Evolutionary conservation across 2,888 invertebrate genomes (phyloP).

Genomic region (Platycnemis pennipes): DNA sequence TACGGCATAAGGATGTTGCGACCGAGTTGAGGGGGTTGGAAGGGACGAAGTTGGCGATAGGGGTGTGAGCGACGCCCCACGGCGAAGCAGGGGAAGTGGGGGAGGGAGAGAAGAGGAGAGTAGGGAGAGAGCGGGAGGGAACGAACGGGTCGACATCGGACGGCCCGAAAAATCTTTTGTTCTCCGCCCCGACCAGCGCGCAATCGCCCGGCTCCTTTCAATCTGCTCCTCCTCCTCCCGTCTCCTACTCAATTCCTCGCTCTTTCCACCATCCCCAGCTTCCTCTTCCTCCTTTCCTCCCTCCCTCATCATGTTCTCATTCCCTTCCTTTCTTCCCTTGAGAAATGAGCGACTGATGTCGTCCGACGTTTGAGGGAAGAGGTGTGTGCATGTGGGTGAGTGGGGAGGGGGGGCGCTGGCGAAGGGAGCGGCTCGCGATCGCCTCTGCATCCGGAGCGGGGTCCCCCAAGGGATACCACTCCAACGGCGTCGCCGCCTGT

Average conservation of each 20-base stretch:
- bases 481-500: not conserved
- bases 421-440: not conserved
- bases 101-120: not conserved
- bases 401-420: not conserved
- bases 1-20: not conserved
- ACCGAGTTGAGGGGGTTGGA: not conserved
- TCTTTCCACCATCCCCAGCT: not conserved
- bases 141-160: too few species aligned
- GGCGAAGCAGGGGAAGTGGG: not conserved
- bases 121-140: too few species aligned
- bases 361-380: not conserved
- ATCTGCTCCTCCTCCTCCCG: not conserved
- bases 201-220: too few species aligned
- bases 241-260: not conserved
- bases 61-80: not conserved
- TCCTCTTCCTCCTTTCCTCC: not conserved
- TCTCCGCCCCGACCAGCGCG: not conserved
- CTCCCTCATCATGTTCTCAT: not conserved
- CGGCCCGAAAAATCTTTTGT: not conserved
- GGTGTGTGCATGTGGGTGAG: too few species aligned
- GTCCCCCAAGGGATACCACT: too few species aligned
- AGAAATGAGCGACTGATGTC: conserved; percentile 33
- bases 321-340: not conserved
- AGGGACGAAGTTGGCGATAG: not conserved
- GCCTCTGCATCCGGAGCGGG: not conserved